phyloP scores from a whole-genome alignment of 2,888 invertebrate genomes.

The Hypsopygia costalis region DNA sequence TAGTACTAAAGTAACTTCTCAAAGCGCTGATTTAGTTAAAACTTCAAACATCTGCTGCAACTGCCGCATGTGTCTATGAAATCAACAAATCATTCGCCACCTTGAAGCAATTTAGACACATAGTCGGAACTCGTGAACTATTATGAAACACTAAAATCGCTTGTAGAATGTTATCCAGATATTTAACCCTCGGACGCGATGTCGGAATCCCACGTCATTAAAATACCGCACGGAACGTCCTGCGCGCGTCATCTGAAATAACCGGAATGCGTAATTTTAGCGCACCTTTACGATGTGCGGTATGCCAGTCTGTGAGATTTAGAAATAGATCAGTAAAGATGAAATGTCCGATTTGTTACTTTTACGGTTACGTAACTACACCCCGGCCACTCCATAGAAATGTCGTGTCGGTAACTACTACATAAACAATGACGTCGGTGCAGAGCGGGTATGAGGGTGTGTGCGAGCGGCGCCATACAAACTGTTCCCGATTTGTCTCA shows the following conservation, averaged over 20 bases:
- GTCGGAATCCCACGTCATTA: neutral
- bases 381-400: no score
- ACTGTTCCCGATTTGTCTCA: no score
- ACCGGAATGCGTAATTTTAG: conserved; percentile 5
- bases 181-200: neutral
- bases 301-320: conserved; percentile 5
- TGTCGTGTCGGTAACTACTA: no score
- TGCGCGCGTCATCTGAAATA: neutral
- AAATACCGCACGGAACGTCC: neutral
- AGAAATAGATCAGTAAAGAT: conserved; percentile 14
- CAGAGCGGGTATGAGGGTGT: no score
- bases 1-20: no score
- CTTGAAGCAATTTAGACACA: neutral
- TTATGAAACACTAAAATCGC: neutral
- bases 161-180: neutral
- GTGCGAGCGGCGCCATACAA: no score
- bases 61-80: no score
- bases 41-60: no score
- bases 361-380: no score
- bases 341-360: neutral
- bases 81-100: neutral
- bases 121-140: neutral
- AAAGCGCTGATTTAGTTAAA: no score
- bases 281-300: conserved; percentile 14
- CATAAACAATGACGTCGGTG: no score